Percentiles rank a stretch among this genome's conserved stretches.
These are phyloP conservation scores for Saturnia pavonia DNA, from an alignment of 2,888 invertebrate genomes.

Conservation along the genomic window DNA sequence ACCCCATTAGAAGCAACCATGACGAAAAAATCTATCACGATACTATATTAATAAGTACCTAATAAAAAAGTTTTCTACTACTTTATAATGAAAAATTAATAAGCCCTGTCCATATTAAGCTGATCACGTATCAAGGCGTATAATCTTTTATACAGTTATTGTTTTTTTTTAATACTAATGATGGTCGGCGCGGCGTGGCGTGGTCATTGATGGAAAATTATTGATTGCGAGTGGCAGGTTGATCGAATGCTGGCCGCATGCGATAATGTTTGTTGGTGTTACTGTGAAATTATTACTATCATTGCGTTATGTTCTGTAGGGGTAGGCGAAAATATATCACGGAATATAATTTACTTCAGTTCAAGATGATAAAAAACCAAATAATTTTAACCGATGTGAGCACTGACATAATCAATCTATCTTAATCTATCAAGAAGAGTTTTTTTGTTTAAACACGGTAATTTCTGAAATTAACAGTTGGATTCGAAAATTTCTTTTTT, in stretches of 20 bases:
- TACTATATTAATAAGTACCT: neutral
- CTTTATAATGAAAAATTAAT: slow-evolving; percentile 13
- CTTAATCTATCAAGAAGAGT: too few relatives aligned
- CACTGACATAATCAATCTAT: too few relatives aligned
- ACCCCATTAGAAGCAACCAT: too few relatives aligned
- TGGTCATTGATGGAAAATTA: slow-evolving; percentile 78
- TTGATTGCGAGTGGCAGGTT: slow-evolving; percentile 53
- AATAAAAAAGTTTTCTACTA: neutral
- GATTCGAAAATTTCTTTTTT: too few relatives aligned
- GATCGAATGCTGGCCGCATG: slow-evolving; percentile 14
- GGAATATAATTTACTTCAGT: neutral
- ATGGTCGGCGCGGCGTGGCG: slow-evolving; percentile 55
- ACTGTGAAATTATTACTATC: slow-evolving; percentile 2
- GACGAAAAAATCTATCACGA: neutral
- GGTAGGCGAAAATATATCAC: neutral
- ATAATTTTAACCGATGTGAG: too few relatives aligned
- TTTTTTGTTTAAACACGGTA: too few relatives aligned
- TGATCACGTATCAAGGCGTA: slow-evolving; percentile 42
- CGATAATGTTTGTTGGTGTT: slow-evolving; percentile 17
- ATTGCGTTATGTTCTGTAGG: neutral
- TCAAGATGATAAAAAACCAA: too few relatives aligned
- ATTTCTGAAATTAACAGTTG: too few relatives aligned
- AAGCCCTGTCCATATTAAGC: slow-evolving; percentile 46
- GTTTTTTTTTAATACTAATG: slow-evolving; percentile 75
- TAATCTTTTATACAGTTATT: slow-evolving; percentile 70